phyloP scores from a whole-genome alignment of 2,888 invertebrate species.

The Sicus ferrugineus region DNA sequence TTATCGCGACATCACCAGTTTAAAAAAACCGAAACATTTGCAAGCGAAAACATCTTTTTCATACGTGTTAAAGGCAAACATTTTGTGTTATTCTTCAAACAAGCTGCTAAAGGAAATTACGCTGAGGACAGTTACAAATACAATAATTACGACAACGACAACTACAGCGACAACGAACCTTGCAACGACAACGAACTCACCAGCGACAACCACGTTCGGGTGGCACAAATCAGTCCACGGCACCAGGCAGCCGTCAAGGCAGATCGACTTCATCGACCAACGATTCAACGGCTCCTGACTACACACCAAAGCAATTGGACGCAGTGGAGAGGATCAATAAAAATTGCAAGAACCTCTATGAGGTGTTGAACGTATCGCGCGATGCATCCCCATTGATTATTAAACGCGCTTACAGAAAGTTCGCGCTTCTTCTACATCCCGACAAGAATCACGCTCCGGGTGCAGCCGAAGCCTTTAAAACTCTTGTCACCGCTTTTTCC shows the following conservation, averaged over 20 bases:
- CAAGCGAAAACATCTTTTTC: conserved; percentile 24
- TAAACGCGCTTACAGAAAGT: conserved; percentile 76
- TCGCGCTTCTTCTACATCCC: conserved; percentile 83
- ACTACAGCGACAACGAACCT: conserved; percentile 63
- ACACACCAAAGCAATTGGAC: conserved; percentile 78
- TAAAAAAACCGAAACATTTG: too few relatives aligned
- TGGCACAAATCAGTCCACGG: conserved; percentile 10
- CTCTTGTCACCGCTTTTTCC: conserved; percentile 83
- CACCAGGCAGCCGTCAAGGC: conserved; percentile 8
- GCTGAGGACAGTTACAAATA: conserved; percentile 11
- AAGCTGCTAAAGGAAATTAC: conserved; percentile 44
- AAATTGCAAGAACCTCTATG: conserved; percentile 80
- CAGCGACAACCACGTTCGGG: background rate
- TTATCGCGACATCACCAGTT: too few relatives aligned
- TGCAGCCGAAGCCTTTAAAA: conserved; percentile 83
- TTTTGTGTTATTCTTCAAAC: conserved; percentile 49
- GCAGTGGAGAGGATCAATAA: conserved; percentile 69
- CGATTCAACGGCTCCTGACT: conserved; percentile 65
- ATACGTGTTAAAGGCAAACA: conserved; percentile 41
- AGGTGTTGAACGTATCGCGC: conserved; percentile 74
- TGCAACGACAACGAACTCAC: conserved; percentile 63
- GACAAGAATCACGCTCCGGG: conserved; percentile 86
- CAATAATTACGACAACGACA: conserved; percentile 3
- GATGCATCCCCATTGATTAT: conserved; percentile 74
- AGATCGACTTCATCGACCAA: conserved; percentile 3